A percentile compares a stretch with the other conserved stretches of the same genome.
Evolutionary conservation across 2,797 vertebrate genomes (phyloP).

Genomic region (Fringilla coelebs): DNA sequence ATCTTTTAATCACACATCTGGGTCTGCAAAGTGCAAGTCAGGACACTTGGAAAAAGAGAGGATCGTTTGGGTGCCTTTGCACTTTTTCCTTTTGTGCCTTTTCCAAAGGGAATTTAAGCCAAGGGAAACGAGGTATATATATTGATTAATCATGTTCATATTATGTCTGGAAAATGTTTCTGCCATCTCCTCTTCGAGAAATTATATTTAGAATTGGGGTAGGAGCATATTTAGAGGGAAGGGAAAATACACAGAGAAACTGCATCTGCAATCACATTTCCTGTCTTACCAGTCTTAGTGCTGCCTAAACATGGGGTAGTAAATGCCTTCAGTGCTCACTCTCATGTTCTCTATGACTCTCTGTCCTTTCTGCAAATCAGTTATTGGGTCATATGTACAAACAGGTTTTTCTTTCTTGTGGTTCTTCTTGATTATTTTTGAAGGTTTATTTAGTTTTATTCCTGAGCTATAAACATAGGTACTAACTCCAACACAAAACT

Average conservation of each 20-base stretch:
- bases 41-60: background rate
- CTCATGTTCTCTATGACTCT: background rate
- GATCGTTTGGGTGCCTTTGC: background rate
- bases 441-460: background rate
- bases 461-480: background rate
- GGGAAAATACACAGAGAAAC: constrained; percentile 6
- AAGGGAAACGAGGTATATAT: background rate
- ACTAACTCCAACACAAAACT: background rate
- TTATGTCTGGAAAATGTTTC: background rate
- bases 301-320: background rate
- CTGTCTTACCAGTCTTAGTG: background rate
- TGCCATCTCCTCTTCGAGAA: background rate
- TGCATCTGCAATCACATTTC: background rate
- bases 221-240: background rate
- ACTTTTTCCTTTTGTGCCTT: background rate
- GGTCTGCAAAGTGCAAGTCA: background rate
- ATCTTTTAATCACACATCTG: background rate
- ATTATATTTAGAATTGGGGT: background rate
- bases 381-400: background rate
- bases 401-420: background rate
- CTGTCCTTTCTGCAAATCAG: background rate
- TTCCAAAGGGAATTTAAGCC: background rate
- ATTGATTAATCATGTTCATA: background rate
- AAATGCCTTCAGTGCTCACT: background rate
- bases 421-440: background rate